Evolutionary conservation across 2,797 vertebrate species (phyloP), one percentile per base, ranked within the genome.

Genomic region (Lycodopsis pacificus): DNA sequence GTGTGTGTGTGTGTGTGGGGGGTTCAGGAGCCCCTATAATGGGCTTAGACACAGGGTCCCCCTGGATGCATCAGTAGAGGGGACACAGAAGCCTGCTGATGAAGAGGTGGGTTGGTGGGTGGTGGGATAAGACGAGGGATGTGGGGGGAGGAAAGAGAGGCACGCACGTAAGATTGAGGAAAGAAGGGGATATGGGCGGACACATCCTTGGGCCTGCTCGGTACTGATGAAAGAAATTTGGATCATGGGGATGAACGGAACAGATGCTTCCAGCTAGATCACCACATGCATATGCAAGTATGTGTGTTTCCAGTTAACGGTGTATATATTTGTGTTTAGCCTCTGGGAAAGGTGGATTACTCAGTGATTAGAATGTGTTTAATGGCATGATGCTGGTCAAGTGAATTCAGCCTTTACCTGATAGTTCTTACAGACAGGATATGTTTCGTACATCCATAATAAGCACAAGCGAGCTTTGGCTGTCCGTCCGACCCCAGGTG

Each of bases 401-500:
- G 57, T 69, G 27, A 82, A 57, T 63, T 73, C 36, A 76, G 64
- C 17, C 61, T 79, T 85, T 66, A 75, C 44, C 65, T 77, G 36
- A 84, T 77, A 64, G 75, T 61, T 85, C 72, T 88, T 80, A 76
- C 80, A 88, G 72, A 81, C 77, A 85, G 84, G 81, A 90, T 74
- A 66, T 88, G 70, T 85, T 90, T 84, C 75, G 81, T 84, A 76
- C 66, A 76, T 88, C 65, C 61, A 78, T 83, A 84, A 85, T 78
- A 80, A 81, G 54, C 85, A 74, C 73, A 69, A 40, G 67, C 77
- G 82, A 85, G 79, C 65, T 71, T 61, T 76, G 19, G 56, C 83
- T 86, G 82, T 87, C 73, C 80, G 80, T 57, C 73, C 38, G 66
- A 62, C 79, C 72, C 83, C 90, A 88, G 89, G 89, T 91, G 88